Base-by-base conservation (phyloP, 2,797 vertebrate genomes). In the Trachurus trachurus region DNA sequence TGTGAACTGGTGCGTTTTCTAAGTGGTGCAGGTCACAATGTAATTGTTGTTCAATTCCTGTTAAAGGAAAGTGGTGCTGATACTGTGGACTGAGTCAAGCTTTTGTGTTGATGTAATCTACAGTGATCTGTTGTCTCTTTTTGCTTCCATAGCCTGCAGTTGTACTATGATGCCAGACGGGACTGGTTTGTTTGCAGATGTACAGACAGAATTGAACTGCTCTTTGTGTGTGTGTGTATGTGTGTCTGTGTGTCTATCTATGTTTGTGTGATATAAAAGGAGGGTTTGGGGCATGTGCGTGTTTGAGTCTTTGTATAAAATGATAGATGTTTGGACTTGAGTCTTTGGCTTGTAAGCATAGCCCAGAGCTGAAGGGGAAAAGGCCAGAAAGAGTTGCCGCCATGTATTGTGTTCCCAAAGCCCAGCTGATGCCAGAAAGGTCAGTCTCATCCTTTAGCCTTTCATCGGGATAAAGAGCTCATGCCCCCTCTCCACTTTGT, bases 341-440 rank as follows among this genome's bases (percentile, higher is more conserved):
- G 86, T 92, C 81, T 92, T 84, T 91, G 86, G 89, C 87, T 92
- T 91, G 87, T 87, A 86, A 93, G 86, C 82, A 76, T 88, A 87
- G 92, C 92, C 92, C 87, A 83, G 76, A 93, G 93, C 92, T 74
- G 83, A 85, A 82, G 84, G 76, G 90, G 87, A 87, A 92, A 90
- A 89, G 89, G 92, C 92, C 88, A 90, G 86, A 93, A 93, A 87
- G 85, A 87, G 78, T 87, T 88, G 76, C 85, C 29, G 83, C 74
- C 87, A 88, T 85, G 87, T 66, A 91, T 92, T 93, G 83, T 93
- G 87, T 89, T 94, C 84, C 89, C 82, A 93, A 94, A 93, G 92
- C 89, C 89, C 89, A 90, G 90, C 91, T 92, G 91, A 87, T 94
- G 90, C 92, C 87, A 92, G 91, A 94, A 94, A 93, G 93, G 92